Evolutionary conservation across 53 echinoderm and acorn worm species (phyloP), one percentile per base, ranked within the genome.

Genomic region (Arbacia lixula): DNA sequence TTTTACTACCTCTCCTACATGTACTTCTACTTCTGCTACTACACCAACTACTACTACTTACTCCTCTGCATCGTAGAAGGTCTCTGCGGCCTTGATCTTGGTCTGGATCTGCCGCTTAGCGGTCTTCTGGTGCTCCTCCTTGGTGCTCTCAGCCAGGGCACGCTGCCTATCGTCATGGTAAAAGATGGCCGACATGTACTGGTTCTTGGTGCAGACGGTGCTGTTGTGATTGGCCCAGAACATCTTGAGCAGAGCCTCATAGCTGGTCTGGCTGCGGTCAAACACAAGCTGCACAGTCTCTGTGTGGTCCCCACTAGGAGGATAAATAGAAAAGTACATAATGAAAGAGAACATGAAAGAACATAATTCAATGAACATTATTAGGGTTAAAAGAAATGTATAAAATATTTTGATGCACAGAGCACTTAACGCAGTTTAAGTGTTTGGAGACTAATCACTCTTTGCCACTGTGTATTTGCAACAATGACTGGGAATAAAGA

Each of bases 141-240:
- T 83, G 21, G 99, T 91, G 71, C 89, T 88, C 85, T 99, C 92
- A 0, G 94, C 92, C 28, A 92, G 28, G 29, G 50, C 72, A 67
- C 88, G 88, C 91, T 99, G 99, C 68, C 89, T 89, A 1, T 92
- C 92, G 17, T 67, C 56, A 50, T 99, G 99, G 61, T 83, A 99
- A 85, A 99, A 99, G 75, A 99, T 95, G 51, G 92, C 94, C 4
- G 99, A 99, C 92, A 92, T 99, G 85, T 99, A 99, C 91, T 99
- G 99, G 38, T 86, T 81, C 54, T 86, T 91, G 77, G 64, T 69
- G 58, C 92, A 92, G 6, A 84, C 89, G 1, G 99, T 94, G 76
- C 92, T 92, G 91, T 99, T 89, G 52, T 99, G 99, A 83, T 91
- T 99, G 46, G 86, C 86, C 99, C 99, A 99, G 89, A 99, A 99